Evolutionary conservation across 2,888 invertebrate species (phyloP).

Genomic region (Tolmerus cingulatus): DNA sequence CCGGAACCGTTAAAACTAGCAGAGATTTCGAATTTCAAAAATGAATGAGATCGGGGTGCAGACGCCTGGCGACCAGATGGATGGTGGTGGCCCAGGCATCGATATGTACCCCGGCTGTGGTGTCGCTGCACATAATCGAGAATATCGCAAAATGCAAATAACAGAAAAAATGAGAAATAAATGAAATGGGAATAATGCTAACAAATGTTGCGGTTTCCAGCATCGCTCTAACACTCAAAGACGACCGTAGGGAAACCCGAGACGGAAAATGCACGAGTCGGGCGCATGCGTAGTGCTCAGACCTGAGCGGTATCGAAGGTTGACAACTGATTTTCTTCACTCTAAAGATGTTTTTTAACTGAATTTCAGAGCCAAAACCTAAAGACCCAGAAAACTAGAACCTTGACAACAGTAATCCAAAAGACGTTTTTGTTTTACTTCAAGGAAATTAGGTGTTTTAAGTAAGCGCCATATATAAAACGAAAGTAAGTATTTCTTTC

Average conservation of each 20-base stretch:
- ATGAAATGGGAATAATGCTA: slow-evolving; percentile 40
- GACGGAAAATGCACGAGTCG: background rate
- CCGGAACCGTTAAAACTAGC: slow-evolving; percentile 9
- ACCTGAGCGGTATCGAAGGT: background rate
- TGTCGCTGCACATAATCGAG: background rate
- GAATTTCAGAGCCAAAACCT: background rate
- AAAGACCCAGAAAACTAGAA: too few species aligned
- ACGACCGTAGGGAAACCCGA: background rate
- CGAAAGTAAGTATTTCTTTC: too few species aligned
- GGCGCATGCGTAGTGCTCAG: slow-evolving; percentile 9
- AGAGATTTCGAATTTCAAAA: slow-evolving; percentile 21
- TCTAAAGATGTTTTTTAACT: background rate
- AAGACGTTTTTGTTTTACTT: too few species aligned
- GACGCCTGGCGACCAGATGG: background rate
- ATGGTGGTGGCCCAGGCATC: background rate
- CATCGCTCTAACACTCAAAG: slow-evolving; percentile 1
- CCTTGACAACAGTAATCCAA: too few species aligned
- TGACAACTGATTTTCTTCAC: background rate
- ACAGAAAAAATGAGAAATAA: background rate
- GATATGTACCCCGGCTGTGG: slow-evolving; percentile 22
- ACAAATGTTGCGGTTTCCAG: slow-evolving; percentile 37
- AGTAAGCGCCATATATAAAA: too few species aligned
- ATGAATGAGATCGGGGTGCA: background rate
- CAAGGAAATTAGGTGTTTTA: too few species aligned
- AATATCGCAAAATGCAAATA: background rate